Evolutionary conservation across 1,140 invertebrate species (phyloP).

Genomic region (Carposina sasakii): DNA sequence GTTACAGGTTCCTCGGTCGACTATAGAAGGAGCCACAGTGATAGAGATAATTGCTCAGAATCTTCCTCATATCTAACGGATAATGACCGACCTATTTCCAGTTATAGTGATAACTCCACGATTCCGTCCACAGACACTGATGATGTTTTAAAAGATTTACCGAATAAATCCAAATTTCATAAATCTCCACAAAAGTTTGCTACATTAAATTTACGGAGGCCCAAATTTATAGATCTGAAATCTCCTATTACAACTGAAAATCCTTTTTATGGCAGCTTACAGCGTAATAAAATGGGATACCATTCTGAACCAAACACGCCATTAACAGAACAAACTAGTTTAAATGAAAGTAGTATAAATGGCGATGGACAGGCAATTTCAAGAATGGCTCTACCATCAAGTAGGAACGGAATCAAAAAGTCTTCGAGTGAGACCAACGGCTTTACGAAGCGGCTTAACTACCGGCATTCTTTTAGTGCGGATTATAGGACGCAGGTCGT

Average conservation of each 20-base stretch:
- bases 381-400: slow-evolving; percentile 56
- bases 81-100: slow-evolving; percentile 65
- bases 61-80: slow-evolving; percentile 65
- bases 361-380: slow-evolving; percentile 60
- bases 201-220: slow-evolving; percentile 62
- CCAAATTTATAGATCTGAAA: slow-evolving; percentile 68
- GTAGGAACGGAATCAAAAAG: slow-evolving; percentile 60
- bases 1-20: slow-evolving; percentile 53
- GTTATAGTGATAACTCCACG: slow-evolving; percentile 68
- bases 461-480: slow-evolving; percentile 67
- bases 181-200: slow-evolving; percentile 69
- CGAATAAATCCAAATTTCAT: slow-evolving; percentile 65
- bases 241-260: slow-evolving; percentile 42
- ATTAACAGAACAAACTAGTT: slow-evolving; percentile 37
- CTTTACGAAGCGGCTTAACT: slow-evolving; percentile 63
- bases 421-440: slow-evolving; percentile 66
- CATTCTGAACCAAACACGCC: slow-evolving; percentile 70
- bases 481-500: slow-evolving; percentile 52
- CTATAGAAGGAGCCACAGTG: slow-evolving; percentile 60
- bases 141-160: slow-evolving; percentile 67
- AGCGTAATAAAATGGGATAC: slow-evolving; percentile 63
- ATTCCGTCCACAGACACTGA: slow-evolving; percentile 67
- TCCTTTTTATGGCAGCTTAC: slow-evolving; percentile 60
- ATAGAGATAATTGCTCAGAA: slow-evolving; percentile 68
- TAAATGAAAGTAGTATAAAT: slow-evolving; percentile 41